Evolutionary conservation across 1,140 invertebrate species (phyloP).

Genomic region (Aphidius gifuensis): DNA sequence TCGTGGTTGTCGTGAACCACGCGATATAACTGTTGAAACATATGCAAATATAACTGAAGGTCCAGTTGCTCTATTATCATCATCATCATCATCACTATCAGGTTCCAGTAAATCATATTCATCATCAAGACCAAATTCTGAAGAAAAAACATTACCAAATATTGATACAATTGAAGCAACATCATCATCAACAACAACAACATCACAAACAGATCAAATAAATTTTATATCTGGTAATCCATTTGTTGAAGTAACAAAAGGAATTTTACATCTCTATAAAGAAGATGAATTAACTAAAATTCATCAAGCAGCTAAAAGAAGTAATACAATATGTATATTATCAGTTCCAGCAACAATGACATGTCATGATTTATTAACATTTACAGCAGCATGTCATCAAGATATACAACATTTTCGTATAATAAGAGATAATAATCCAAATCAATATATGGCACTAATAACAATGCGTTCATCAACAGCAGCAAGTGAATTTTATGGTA

Average conservation of each 20-base stretch:
- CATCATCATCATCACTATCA: slow-evolving; percentile 31
- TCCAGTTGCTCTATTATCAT: slow-evolving; percentile 36
- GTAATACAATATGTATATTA: slow-evolving; percentile 86
- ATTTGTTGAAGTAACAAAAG: slow-evolving; percentile 93
- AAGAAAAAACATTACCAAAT: slow-evolving; percentile 47
- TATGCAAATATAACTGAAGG: slow-evolving; percentile 58
- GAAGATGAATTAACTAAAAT: slow-evolving; percentile 75
- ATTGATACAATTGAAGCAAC: slow-evolving; percentile 47
- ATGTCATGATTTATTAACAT: slow-evolving; percentile 91
- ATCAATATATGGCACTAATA: slow-evolving; percentile 95
- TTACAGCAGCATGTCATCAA: slow-evolving; percentile 87
- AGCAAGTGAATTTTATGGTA: slow-evolving; percentile 88
- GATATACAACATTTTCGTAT: slow-evolving; percentile 91
- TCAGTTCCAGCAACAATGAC: slow-evolving; percentile 90
- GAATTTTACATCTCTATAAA: slow-evolving; percentile 94
- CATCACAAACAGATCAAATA: slow-evolving; percentile 61
- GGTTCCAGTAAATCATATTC: slow-evolving; percentile 41
- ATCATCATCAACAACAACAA: slow-evolving; percentile 41
- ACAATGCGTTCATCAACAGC: slow-evolving; percentile 75
- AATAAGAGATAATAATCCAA: slow-evolving; percentile 80
- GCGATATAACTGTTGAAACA: slow-evolving; percentile 66
- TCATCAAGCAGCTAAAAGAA: slow-evolving; percentile 65
- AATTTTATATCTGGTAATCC: slow-evolving; percentile 95
- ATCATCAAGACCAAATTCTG: slow-evolving; percentile 50
- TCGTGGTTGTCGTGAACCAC: slow-evolving; percentile 59